These are phyloP conservation scores for Rhizomys pruinosus DNA, from an alignment of 2,113 vertebrate genomes.

Conservation along the genomic window DNA sequence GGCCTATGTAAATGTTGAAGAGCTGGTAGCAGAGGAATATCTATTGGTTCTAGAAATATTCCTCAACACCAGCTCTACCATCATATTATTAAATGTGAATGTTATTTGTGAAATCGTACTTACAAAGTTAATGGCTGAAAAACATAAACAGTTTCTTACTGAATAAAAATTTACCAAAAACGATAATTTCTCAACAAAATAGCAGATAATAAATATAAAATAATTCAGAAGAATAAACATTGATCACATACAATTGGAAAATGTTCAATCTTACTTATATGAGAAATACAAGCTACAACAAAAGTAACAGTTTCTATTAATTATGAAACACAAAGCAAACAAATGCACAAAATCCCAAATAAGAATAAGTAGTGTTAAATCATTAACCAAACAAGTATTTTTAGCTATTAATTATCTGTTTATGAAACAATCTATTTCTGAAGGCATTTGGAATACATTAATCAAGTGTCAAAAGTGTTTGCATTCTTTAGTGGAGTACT, in stretches of 20 bases:
- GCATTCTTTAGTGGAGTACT: not conserved
- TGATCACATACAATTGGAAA: not conserved
- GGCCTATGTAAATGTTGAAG: not conserved
- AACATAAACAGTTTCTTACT: not conserved
- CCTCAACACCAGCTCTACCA: not conserved
- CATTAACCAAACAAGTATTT: not conserved
- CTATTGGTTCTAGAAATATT: no score
- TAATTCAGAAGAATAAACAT: not conserved
- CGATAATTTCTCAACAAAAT: not conserved
- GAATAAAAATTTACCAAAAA: conserved; percentile 26
- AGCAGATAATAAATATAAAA: not conserved
- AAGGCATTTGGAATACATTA: not conserved
- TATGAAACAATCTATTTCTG: not conserved
- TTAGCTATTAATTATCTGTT: not conserved
- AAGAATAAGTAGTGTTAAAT: not conserved
- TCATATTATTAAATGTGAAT: not conserved
- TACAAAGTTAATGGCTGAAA: not conserved
- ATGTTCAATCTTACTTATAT: not conserved
- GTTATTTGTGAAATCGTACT: conserved; percentile 10
- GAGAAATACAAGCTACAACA: not conserved
- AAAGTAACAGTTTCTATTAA: not conserved
- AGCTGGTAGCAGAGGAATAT: no score
- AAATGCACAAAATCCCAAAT: not conserved
- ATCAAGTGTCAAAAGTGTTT: not conserved
- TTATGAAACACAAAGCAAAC: not conserved